These are phyloP conservation scores for Archilochus colubris DNA, from an alignment of 2,113 vertebrate genomes.

Conservation along the genomic window DNA sequence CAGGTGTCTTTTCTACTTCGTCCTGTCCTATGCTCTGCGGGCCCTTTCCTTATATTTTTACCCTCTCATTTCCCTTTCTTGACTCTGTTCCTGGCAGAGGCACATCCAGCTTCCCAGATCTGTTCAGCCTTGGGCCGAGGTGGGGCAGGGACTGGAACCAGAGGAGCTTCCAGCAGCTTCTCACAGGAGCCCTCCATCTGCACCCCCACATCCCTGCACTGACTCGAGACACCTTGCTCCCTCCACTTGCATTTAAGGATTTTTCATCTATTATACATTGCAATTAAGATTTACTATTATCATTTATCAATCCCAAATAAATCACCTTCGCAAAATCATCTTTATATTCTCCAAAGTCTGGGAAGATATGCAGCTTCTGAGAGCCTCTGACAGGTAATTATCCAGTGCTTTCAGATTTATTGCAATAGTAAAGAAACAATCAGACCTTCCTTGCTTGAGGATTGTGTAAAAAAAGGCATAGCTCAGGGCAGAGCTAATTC, in stretches of 20 bases:
- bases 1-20: too few species aligned
- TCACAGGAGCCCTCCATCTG: too few species aligned
- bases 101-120: too few species aligned
- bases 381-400: conserved; percentile 2
- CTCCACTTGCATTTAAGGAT: neutral
- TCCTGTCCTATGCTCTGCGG: too few species aligned
- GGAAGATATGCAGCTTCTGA: neutral
- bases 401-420: neutral
- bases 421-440: neutral
- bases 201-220: too few species aligned
- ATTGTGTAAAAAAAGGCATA: neutral
- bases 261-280: neutral
- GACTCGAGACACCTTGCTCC: neutral
- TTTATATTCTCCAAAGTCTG: neutral
- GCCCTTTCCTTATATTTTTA: too few species aligned
- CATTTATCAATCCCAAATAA: neutral
- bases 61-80: too few species aligned
- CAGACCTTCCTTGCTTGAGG: neutral
- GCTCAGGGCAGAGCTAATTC: neutral
- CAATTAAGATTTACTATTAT: neutral
- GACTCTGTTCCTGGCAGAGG: too few species aligned
- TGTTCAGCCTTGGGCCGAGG: too few species aligned
- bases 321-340: neutral
- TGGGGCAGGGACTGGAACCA: too few species aligned
- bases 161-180: too few species aligned